phyloP scores from a whole-genome alignment of 2,113 vertebrate genomes.

The Cnemophilus loriae region DNA sequence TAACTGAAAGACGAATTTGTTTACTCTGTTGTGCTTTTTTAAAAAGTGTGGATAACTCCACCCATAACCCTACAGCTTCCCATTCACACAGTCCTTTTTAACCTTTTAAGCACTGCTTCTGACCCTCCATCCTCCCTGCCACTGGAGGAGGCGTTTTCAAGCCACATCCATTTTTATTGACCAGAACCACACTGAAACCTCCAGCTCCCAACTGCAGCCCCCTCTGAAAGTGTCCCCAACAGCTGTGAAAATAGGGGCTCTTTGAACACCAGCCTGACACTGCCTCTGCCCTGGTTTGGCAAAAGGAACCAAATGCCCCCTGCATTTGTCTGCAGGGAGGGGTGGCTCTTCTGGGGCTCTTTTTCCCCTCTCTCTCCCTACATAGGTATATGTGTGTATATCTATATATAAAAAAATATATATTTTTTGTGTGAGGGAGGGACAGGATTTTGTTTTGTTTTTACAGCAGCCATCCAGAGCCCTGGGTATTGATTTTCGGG shows the following conservation, averaged over 20 bases:
- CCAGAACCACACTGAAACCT: neutral
- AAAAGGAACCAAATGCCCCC: neutral
- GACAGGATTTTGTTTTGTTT: conserved; percentile 53
- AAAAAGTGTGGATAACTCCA: conserved; percentile 47
- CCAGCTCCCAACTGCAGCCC: neutral
- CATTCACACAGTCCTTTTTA: conserved; percentile 49
- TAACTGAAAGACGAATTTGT: conserved; percentile 41
- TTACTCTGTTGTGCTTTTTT: conserved; percentile 45
- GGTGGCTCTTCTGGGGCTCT: neutral
- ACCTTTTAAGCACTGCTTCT: conserved; percentile 59
- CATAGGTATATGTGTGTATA: no score
- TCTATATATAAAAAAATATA: neutral
- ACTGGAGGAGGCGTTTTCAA: neutral
- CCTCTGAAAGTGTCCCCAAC: neutral
- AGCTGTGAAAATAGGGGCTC: conserved; percentile 31
- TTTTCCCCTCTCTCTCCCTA: fast-evolving
- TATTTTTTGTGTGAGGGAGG: neutral
- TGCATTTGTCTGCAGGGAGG: neutral
- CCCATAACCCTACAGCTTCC: conserved; percentile 51
- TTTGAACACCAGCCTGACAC: neutral
- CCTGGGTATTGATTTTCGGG: conserved; percentile 68
- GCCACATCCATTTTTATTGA: conserved; percentile 5
- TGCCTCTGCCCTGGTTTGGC: neutral
- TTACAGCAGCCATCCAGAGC: conserved; percentile 67
- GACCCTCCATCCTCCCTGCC: neutral